Evolutionary conservation across 2,888 invertebrate genomes (phyloP).

Genomic region (Epinotia bilunana): DNA sequence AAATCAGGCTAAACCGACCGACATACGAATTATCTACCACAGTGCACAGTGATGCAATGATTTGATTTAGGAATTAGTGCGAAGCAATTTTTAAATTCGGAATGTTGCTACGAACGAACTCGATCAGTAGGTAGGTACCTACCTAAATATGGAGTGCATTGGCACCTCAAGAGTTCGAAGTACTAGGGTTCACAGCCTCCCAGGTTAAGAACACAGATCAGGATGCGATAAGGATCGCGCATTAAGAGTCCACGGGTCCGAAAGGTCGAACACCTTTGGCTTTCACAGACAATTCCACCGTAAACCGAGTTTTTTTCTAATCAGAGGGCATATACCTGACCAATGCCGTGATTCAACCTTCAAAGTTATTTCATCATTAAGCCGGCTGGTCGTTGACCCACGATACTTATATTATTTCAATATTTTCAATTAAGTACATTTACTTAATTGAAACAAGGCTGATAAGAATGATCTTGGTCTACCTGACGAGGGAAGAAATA

Average conservation of each 20-base stretch:
- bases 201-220: constrained; percentile 49
- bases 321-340: constrained; percentile 62
- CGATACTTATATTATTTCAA: constrained; percentile 53
- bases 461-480: constrained; percentile 52
- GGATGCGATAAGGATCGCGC: constrained; percentile 44
- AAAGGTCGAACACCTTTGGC: constrained; percentile 63
- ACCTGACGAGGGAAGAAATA: constrained; percentile 49
- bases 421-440: too few relatives aligned
- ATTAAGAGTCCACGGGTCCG: constrained; percentile 54
- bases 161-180: constrained; percentile 54
- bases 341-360: constrained; percentile 71
- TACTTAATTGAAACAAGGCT: too few relatives aligned
- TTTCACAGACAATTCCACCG: constrained; percentile 60
- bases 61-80: too few relatives aligned
- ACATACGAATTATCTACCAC: too few relatives aligned
- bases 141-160: constrained; percentile 28
- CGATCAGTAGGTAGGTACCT: not conserved
- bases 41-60: too few relatives aligned
- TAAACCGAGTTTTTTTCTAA: constrained; percentile 55
- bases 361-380: constrained; percentile 70
- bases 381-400: constrained; percentile 69
- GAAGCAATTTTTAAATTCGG: too few relatives aligned
- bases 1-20: too few relatives aligned
- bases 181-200: constrained; percentile 59
- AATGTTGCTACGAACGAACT: not conserved